These are phyloP conservation scores for Noturus placidus DNA, from an alignment of 2,113 vertebrate species.

Conservation along the genomic window DNA sequence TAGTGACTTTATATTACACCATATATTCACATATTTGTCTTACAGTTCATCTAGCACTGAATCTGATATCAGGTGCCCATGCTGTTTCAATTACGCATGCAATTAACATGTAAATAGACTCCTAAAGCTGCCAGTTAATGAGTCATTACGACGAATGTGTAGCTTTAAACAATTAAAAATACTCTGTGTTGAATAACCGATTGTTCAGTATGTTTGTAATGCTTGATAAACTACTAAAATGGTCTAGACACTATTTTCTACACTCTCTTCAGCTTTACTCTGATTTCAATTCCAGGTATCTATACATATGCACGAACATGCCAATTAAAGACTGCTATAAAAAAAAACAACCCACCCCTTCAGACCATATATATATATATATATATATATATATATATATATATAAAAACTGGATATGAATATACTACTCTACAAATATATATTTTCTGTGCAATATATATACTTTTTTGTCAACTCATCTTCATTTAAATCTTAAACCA, in stretches of 20 bases:
- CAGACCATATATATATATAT: too few relatives aligned
- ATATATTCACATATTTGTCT: too few relatives aligned
- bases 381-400: too few relatives aligned
- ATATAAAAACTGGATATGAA: too few relatives aligned
- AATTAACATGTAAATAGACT: background rate
- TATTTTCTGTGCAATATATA: too few relatives aligned
- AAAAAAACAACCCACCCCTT: too few relatives aligned
- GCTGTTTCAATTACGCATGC: background rate
- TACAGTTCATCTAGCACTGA: background rate
- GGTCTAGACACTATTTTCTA: background rate
- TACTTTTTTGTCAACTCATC: too few relatives aligned
- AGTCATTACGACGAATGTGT: background rate
- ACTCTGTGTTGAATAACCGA: too few relatives aligned
- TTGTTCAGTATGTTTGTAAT: background rate
- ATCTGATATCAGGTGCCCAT: background rate
- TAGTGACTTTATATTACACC: background rate
- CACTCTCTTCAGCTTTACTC: background rate
- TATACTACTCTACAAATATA: too few relatives aligned
- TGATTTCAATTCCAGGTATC: background rate
- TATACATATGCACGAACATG: background rate
- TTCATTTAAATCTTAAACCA: too few relatives aligned
- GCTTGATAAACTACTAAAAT: background rate
- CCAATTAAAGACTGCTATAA: too few relatives aligned
- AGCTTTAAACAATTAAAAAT: background rate
- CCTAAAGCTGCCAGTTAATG: background rate